These are phyloP conservation scores for Chrosomus eos DNA, from an alignment of 2,797 vertebrate genomes.

Conservation along the genomic window DNA sequence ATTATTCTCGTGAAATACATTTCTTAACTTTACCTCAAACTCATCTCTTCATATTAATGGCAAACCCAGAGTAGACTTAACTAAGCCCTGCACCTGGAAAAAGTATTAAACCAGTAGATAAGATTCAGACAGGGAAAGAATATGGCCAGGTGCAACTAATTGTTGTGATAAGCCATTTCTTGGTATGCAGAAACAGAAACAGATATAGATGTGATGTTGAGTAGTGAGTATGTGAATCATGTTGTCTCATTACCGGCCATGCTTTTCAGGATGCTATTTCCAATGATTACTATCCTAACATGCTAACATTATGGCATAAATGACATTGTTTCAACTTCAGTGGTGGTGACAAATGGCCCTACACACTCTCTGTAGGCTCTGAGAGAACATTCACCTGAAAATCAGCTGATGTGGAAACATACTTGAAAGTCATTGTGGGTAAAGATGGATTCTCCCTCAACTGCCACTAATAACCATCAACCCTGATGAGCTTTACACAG, in stretches of 20 bases:
- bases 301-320: neutral
- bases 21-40: slow-evolving; percentile 52
- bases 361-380: neutral
- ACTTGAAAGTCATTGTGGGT: slow-evolving; percentile 23
- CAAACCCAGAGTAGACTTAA: slow-evolving; percentile 68
- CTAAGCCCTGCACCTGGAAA: slow-evolving; percentile 75
- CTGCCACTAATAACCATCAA: slow-evolving; percentile 31
- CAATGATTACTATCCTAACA: neutral
- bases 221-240: slow-evolving; percentile 5
- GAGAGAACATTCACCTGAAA: neutral
- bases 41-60: slow-evolving; percentile 65
- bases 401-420: neutral
- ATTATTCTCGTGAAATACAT: neutral
- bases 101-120: slow-evolving; percentile 71
- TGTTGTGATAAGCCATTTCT: slow-evolving; percentile 69
- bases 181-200: slow-evolving; percentile 74
- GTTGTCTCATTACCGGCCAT: neutral
- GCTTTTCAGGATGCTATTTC: neutral
- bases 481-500: neutral
- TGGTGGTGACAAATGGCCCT: neutral
- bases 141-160: slow-evolving; percentile 77
- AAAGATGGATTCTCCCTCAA: slow-evolving; percentile 9
- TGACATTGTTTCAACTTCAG: neutral
- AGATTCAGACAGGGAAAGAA: slow-evolving; percentile 73
- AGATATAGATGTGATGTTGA: slow-evolving; percentile 68